A percentile compares a stretch with the other conserved stretches of the same genome.
Evolutionary conservation across 2,888 invertebrate genomes (phyloP).

Genomic region (Hemithea aestivaria): DNA sequence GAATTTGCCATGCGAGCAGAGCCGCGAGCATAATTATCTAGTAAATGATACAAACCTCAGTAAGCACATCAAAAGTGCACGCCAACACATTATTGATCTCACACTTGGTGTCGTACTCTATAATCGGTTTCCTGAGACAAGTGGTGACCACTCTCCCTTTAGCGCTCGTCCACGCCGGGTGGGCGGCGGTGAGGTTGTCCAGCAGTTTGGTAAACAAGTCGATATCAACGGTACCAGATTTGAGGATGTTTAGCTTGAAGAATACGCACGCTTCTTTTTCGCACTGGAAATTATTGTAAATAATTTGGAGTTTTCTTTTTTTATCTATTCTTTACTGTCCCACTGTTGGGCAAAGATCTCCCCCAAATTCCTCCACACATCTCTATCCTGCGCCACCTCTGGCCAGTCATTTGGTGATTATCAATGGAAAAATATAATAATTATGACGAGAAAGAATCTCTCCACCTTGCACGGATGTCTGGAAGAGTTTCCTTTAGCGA

Average conservation of each 20-base stretch:
- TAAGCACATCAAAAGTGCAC: slow-evolving; percentile 61
- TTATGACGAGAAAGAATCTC: too few species aligned
- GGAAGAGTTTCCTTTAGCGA: too few species aligned
- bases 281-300: slow-evolving; percentile 55
- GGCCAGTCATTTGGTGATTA: too few species aligned
- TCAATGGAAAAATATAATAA: too few species aligned
- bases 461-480: too few species aligned
- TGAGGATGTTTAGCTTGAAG: slow-evolving; percentile 43
- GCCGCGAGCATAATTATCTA: too few species aligned
- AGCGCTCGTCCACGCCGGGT: slow-evolving; percentile 54
- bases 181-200: slow-evolving; percentile 46
- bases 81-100: slow-evolving; percentile 57
- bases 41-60: slow-evolving; percentile 45
- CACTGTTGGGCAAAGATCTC: too few species aligned
- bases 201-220: slow-evolving; percentile 52
- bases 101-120: slow-evolving; percentile 47
- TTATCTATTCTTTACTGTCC: too few species aligned
- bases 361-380: too few species aligned
- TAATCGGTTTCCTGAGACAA: slow-evolving; percentile 44
- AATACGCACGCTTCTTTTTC: slow-evolving; percentile 59
- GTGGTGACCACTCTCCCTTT: slow-evolving; percentile 55
- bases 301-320: too few species aligned
- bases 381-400: too few species aligned
- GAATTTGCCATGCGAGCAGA: too few species aligned
- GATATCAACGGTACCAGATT: slow-evolving; percentile 39